Base-by-base conservation (phyloP, 2,888 invertebrate species). In the Troilus luridus region DNA sequence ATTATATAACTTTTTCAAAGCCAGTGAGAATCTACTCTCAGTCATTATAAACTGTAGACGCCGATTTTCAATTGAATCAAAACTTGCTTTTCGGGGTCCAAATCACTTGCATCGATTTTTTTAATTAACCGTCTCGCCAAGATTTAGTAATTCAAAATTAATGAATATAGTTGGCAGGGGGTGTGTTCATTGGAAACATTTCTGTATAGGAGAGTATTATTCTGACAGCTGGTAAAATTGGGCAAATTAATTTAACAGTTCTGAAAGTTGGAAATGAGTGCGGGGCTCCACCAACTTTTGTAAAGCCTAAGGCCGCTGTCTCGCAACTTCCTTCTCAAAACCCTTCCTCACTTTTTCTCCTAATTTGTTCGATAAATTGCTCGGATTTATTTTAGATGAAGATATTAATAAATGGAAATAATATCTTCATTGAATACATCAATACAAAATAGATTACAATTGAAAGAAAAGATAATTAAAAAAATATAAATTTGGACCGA, bases 201-300 rank as follows among this genome's bases (percentile, higher is more conserved):
- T 77, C 72, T 77, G 41, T 77, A 77, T 41, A 77, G 72, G 41
- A 41, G 7, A 77, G 72, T 41, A 27, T 77, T 77, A 41, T 77
- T 41, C 72, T 77, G 72, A 77, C 72, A 77, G 72, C 72, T 77
- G 72, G 72, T 77, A 77, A 77, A 77, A 77, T 77, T 77, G 72
- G 72, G 72, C 72, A 77, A 77, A 77, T 77, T 77, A 77, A 77
- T 77, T 77, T 77, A 41, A 41, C 72, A 77, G 72, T 41, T 41
- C 17, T 77, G 41, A 77, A 77, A 77, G 27, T 77, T 41, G 17
- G 72, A 8, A 77, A 77, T 77, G 72, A 77, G 72, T 77, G 72
- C 14, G 3, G 72, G 7, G 41, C 41, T 41, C 72, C 0, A 41
- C 8, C 27, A 77, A 77, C 72, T 77, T 77, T 77, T 77, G 72